Conservation (phyloP, 1,140 invertebrate species). For the Trachymyrmex septentrionalis region DNA sequence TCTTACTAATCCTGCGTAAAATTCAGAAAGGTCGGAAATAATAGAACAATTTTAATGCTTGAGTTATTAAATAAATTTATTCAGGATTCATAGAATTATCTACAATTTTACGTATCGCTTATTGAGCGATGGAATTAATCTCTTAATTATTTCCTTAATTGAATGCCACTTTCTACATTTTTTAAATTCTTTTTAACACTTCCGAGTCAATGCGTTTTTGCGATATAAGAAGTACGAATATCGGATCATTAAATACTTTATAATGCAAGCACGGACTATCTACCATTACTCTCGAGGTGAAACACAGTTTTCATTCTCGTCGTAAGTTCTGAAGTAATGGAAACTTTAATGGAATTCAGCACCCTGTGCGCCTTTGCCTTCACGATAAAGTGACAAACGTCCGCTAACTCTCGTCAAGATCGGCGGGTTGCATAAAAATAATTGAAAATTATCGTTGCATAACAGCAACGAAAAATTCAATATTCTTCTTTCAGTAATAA, state of each 20-base stretch:
- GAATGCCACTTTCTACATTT: not conserved
- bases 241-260: constrained; percentile 50
- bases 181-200: constrained; percentile 24
- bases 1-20: not conserved
- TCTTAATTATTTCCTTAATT: not conserved
- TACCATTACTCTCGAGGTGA: constrained; percentile 5
- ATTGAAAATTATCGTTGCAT: constrained; percentile 13
- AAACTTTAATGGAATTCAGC: constrained; percentile 59
- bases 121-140: not conserved
- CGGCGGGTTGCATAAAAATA: constrained; percentile 6
- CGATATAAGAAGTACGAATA: not conserved
- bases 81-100: not conserved
- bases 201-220: not conserved
- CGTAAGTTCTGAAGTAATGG: constrained; percentile 50
- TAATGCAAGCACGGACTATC: constrained; percentile 9
- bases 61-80: not conserved
- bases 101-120: not conserved
- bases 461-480: not conserved
- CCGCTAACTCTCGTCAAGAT: not conserved
- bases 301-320: constrained; percentile 41
- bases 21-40: not conserved
- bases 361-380: constrained; percentile 6
- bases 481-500: not conserved
- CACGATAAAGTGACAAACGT: constrained; percentile 32
- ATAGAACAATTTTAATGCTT: not conserved